phyloP scores from a whole-genome alignment of 2,113 vertebrate genomes.

The Octodon degus region DNA sequence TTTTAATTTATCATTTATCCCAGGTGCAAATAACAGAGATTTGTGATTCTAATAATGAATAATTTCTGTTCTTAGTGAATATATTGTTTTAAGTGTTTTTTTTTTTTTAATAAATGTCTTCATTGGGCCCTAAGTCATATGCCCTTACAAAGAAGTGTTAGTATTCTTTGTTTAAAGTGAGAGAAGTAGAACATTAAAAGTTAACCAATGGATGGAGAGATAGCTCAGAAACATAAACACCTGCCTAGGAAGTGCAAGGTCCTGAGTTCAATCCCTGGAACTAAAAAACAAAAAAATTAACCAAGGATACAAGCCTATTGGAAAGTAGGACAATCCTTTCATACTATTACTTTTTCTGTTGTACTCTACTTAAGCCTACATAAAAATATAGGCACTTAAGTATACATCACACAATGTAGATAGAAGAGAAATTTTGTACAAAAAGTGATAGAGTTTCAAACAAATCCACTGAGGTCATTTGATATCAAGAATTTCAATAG shows the following conservation, averaged over 20 bases:
- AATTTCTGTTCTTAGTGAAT: neutral
- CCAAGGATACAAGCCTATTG: neutral
- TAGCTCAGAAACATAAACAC: no score
- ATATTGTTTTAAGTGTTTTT: neutral
- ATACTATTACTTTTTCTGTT: neutral
- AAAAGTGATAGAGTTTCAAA: neutral
- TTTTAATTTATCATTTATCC: constrained; percentile 4
- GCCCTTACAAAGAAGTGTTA: neutral
- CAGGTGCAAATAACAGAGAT: neutral
- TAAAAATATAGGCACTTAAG: neutral
- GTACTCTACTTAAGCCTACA: neutral
- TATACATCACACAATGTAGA: neutral
- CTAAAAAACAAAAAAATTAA: neutral
- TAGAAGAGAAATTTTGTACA: neutral
- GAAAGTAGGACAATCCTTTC: neutral
- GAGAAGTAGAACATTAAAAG: neutral
- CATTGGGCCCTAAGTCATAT: neutral
- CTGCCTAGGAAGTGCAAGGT: no score
- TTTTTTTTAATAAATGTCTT: neutral
- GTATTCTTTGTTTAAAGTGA: neutral
- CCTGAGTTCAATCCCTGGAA: no score
- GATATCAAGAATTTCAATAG: neutral
- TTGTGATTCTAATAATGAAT: neutral
- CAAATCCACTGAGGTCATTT: neutral
- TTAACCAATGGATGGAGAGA: neutral